Conservation (phyloP, 2,888 invertebrate genomes). For the Amblyteles armatorius region DNA sequence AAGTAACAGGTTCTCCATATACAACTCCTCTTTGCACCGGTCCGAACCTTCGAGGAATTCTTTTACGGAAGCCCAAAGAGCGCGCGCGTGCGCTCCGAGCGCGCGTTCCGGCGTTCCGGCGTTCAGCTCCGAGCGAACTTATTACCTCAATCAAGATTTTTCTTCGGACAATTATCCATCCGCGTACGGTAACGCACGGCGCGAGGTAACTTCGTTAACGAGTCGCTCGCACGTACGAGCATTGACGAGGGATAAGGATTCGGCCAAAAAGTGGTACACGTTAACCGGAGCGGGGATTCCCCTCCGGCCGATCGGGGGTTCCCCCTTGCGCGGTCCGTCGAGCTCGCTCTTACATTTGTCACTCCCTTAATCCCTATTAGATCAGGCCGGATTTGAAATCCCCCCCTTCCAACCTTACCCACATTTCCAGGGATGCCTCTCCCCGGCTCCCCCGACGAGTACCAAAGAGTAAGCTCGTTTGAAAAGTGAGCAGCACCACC, state of each 20-base stretch:
- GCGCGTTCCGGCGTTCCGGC: conserved; percentile 7
- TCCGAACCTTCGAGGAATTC: conserved; percentile 15
- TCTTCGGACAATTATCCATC: conserved; percentile 48
- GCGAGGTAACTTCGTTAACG: conserved; percentile 22
- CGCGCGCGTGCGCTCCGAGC: background rate
- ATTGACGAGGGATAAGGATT: conserved; percentile 4
- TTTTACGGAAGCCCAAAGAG: conserved; percentile 45
- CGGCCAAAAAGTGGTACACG: conserved; percentile 39
- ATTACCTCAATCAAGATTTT: conserved; percentile 58
- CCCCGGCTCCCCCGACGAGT: conserved; percentile 70
- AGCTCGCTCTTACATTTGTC: conserved; percentile 83
- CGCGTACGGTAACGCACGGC: conserved; percentile 7
- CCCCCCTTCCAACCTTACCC: conserved; percentile 20
- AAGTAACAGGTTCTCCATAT: conserved; percentile 30
- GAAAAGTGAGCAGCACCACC: conserved; percentile 78
- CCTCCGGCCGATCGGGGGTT: conserved; percentile 50
- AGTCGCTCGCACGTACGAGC: background rate
- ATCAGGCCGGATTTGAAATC: conserved; percentile 80
- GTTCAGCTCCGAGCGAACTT: conserved; percentile 23
- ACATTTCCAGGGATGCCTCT: conserved; percentile 46
- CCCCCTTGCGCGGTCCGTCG: conserved; percentile 74
- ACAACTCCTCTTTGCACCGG: conserved; percentile 13
- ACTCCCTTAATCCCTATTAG: conserved; percentile 83
- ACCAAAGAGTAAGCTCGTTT: conserved; percentile 82
- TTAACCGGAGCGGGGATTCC: conserved; percentile 44